Evolutionary conservation across 2,888 invertebrate species (phyloP).

Genomic region (Trissolcus brochymenae): DNA sequence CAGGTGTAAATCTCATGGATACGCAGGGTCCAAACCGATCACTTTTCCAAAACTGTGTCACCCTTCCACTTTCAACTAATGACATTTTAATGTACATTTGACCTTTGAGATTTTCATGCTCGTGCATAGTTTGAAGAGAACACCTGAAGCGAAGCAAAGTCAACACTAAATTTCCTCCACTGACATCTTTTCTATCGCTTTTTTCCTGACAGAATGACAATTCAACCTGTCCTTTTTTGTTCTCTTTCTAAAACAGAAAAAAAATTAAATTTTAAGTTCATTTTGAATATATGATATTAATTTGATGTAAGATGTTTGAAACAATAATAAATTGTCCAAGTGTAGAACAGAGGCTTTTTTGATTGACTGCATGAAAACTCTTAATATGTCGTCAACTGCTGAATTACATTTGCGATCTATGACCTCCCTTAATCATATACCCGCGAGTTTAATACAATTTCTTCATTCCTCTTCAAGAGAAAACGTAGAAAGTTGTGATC

Average conservation of each 20-base stretch:
- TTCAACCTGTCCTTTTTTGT: constrained; percentile 83
- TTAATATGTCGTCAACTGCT: constrained; percentile 35
- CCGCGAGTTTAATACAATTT: too few relatives aligned
- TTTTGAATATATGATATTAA: neutral
- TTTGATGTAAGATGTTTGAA: too few relatives aligned
- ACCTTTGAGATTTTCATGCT: constrained; percentile 83
- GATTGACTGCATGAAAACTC: constrained; percentile 18
- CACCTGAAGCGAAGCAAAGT: constrained; percentile 82
- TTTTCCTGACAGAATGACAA: constrained; percentile 81
- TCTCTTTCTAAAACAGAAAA: constrained; percentile 79
- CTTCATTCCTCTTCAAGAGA: too few relatives aligned
- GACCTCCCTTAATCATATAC: constrained; percentile 49
- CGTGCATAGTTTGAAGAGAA: constrained; percentile 84
- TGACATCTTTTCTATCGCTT: constrained; percentile 80
- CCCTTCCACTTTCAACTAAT: constrained; percentile 82
- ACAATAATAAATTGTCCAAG: neutral
- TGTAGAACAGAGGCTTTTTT: too few relatives aligned
- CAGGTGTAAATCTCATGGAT: constrained; percentile 85
- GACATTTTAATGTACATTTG: constrained; percentile 87
- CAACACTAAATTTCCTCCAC: constrained; percentile 81
- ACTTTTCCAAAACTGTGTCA: constrained; percentile 83
- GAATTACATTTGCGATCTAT: constrained; percentile 49
- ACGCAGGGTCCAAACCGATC: constrained; percentile 85
- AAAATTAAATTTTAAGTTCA: neutral
- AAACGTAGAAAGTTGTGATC: too few relatives aligned